A percentile compares a stretch with the other conserved stretches of the same genome.
Conservation (phyloP, 2,888 invertebrate genomes). For the Tromatobia lineatoria region DNA sequence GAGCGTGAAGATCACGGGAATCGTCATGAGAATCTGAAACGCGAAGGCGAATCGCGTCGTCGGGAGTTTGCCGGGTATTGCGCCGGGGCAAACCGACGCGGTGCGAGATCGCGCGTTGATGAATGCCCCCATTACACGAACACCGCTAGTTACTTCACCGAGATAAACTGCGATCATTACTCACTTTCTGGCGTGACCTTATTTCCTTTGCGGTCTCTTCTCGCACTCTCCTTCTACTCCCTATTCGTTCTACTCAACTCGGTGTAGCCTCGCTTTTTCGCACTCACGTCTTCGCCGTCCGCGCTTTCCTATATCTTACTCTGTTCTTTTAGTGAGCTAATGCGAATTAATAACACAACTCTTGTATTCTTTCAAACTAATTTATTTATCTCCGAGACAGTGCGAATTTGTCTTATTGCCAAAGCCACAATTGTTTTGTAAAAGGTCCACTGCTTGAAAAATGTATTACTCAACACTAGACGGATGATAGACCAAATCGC, state of each 20-base stretch:
- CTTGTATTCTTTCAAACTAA: constrained; percentile 75
- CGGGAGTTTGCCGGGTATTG: constrained; percentile 30
- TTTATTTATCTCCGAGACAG: constrained; percentile 48
- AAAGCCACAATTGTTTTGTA: constrained; percentile 4
- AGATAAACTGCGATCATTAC: constrained; percentile 85
- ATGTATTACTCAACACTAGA: not conserved
- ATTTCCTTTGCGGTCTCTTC: constrained; percentile 77
- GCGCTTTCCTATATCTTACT: constrained; percentile 56
- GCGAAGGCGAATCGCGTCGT: constrained; percentile 68
- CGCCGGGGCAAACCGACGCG: constrained; percentile 73
- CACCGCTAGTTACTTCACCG: constrained; percentile 84
- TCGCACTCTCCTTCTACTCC: constrained; percentile 63
- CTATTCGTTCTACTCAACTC: constrained; percentile 47
- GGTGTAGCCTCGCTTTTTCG: constrained; percentile 26
- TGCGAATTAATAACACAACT: constrained; percentile 81
- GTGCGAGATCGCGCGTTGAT: constrained; percentile 83
- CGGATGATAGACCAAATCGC: not conserved
- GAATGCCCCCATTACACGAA: constrained; percentile 85
- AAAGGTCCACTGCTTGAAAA: not conserved
- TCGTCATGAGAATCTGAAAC: constrained; percentile 82
- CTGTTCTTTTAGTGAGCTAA: constrained; percentile 73
- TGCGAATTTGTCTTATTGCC: constrained; percentile 8
- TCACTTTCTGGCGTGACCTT: constrained; percentile 84
- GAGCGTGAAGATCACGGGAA: constrained; percentile 71
- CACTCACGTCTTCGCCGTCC: constrained; percentile 11